Base-by-base conservation (phyloP, 2,113 vertebrate genomes). In the Drymodes brunneopygia region DNA sequence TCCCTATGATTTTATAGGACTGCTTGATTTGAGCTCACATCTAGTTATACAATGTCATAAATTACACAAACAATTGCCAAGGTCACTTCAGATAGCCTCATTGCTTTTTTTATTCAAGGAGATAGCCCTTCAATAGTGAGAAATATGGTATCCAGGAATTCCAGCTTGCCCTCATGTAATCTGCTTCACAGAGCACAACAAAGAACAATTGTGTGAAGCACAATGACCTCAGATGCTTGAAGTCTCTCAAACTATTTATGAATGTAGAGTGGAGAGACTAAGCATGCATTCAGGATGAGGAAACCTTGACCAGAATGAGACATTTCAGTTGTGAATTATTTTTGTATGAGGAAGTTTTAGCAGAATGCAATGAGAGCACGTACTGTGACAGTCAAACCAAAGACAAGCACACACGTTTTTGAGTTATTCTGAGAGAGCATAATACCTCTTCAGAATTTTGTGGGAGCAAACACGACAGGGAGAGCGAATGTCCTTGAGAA, bases 151-250 rank as follows among this genome's bases (percentile, higher is more conserved):
- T 96, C 87, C 98, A 97, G 97, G 97, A 98, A 98, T 97, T 97
- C 88, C 96, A 96, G 85, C 92, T 90, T 88, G 70, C 60, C 93
- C 79, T 81, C 81, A 53, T 96, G 78, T 95, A 97, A 94, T 98
- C 95, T 97, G 96, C 94, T 97, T 97, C 93, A 97, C 94, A 96
- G 96, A 96, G 94, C 54, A 53, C 65, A 75, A 77, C 42, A 95
- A 94, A 97, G 95, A 98, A 98, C 97, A 98, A 98, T 98, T 94
- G 95, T 98, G 98, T 98, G 98, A 98, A 98, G 97, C 93, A 87
- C 62, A 79, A 90, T 97, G 97, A 98, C 97, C 97, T 98, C 97
- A 98, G 96, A 93, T 86, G 88, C 91, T 96, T 96, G 95, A 97
- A 95, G 92, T 88, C 69, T 95, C 78, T 88, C 54, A 61, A 85